phyloP scores from a whole-genome alignment of 2,888 invertebrate genomes.

The Meliscaeva auricollis region DNA sequence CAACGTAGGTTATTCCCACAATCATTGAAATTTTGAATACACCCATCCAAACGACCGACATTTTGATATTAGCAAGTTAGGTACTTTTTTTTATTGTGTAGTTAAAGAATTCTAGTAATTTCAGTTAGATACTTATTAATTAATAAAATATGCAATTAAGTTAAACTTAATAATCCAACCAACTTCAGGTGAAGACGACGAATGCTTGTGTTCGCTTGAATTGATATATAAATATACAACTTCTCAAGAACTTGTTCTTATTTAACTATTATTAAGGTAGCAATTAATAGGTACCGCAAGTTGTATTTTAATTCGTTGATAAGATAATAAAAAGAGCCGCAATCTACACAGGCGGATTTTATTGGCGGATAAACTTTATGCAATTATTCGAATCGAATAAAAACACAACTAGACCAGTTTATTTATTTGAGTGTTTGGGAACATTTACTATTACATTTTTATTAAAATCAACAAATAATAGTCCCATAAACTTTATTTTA shows the following conservation, averaged over 20 bases:
- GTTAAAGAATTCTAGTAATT: neutral
- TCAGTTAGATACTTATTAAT: neutral
- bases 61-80: constrained; percentile 2
- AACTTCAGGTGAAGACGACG: neutral
- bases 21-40: constrained; percentile 87
- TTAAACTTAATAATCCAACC: constrained; percentile 15
- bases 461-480: too few relatives aligned
- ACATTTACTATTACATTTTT: too few relatives aligned
- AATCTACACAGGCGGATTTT: neutral
- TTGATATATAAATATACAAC: neutral
- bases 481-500: too few relatives aligned
- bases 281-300: neutral
- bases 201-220: neutral
- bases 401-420: too few relatives aligned
- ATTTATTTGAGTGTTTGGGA: too few relatives aligned
- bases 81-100: neutral
- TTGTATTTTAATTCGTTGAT: constrained; percentile 16
- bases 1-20: constrained; percentile 87
- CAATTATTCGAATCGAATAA: too few relatives aligned
- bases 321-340: constrained; percentile 49
- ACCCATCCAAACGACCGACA: constrained; percentile 86
- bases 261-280: neutral
- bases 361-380: neutral
- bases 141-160: neutral
- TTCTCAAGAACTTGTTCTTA: constrained; percentile 4